phyloP scores from a whole-genome alignment of 2,888 invertebrate genomes.

The Caenorhabditis uteleia region DNA sequence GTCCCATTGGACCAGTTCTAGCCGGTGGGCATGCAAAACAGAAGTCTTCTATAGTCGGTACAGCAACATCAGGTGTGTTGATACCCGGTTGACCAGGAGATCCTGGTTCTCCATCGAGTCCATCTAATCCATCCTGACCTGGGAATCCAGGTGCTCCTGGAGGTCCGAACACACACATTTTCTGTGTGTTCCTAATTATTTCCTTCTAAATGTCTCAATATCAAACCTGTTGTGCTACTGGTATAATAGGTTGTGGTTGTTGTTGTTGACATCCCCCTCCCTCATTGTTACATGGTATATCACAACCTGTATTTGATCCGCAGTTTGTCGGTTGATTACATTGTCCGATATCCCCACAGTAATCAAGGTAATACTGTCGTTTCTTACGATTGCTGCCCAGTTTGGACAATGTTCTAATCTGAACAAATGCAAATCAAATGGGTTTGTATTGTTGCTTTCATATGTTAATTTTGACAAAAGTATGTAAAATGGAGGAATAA shows the following conservation, averaged over 20 bases:
- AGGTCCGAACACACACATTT: slow-evolving; percentile 35
- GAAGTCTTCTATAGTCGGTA: slow-evolving; percentile 35
- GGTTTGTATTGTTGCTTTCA: neutral
- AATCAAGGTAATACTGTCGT: slow-evolving; percentile 27
- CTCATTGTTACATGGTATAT: slow-evolving; percentile 8
- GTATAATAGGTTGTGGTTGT: slow-evolving; percentile 5
- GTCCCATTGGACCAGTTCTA: slow-evolving; percentile 45
- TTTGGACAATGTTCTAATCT: slow-evolving; percentile 10
- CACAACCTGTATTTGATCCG: slow-evolving; percentile 15
- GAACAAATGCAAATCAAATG: neutral
- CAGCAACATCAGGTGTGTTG: slow-evolving; percentile 7
- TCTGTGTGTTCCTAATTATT: too few relatives aligned
- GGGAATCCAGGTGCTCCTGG: slow-evolving; percentile 39
- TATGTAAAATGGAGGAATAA: too few relatives aligned
- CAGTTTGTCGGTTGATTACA: slow-evolving; percentile 19
- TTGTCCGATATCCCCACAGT: slow-evolving; percentile 18
- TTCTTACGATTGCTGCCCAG: slow-evolving; percentile 13
- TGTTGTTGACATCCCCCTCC: slow-evolving; percentile 4
- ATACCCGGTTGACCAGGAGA: slow-evolving; percentile 22
- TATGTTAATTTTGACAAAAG: too few relatives aligned
- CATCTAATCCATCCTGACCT: slow-evolving; percentile 38
- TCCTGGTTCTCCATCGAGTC: slow-evolving; percentile 35
- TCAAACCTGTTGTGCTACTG: neutral
- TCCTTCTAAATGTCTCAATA: neutral
- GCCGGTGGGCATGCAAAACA: slow-evolving; percentile 57